Percentiles rank a stretch among this genome's conserved stretches.
phyloP scores from a whole-genome alignment of 2,113 vertebrate genomes.

The Corydoras maculifer region DNA sequence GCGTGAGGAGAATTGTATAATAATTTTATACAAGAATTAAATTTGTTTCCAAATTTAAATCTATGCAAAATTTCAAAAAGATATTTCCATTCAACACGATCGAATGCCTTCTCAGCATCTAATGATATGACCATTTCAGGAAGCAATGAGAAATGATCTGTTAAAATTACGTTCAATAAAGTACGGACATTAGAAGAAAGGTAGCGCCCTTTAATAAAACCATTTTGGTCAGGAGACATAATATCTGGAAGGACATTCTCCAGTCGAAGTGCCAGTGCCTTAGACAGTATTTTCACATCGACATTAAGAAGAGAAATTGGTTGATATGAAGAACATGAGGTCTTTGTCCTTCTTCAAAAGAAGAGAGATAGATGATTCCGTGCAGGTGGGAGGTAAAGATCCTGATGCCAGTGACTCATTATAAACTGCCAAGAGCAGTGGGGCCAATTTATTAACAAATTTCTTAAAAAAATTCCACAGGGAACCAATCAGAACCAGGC shows the following conservation, averaged over 20 bases:
- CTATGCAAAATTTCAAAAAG: not conserved
- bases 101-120: no score
- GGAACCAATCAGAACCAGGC: not conserved
- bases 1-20: not conserved
- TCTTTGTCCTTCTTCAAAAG: slow-evolving; percentile 2
- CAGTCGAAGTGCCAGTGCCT: not conserved
- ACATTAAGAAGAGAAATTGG: not conserved
- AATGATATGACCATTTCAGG: no score
- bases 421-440: slow-evolving; percentile 1
- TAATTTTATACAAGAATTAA: no score
- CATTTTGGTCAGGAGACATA: not conserved
- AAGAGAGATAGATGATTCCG: not conserved
- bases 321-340: slow-evolving; percentile 2
- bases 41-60: not conserved
- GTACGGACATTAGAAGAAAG: not conserved
- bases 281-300: slow-evolving; percentile 3
- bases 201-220: not conserved
- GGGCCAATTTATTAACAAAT: not conserved
- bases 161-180: not conserved
- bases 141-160: no score
- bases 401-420: not conserved
- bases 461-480: no score
- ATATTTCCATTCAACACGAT: not conserved
- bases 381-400: not conserved
- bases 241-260: not conserved